Evolutionary conservation across 2,113 vertebrate genomes (phyloP), one percentile per base, ranked within the genome.

Genomic region (Lophura nycthemera): DNA sequence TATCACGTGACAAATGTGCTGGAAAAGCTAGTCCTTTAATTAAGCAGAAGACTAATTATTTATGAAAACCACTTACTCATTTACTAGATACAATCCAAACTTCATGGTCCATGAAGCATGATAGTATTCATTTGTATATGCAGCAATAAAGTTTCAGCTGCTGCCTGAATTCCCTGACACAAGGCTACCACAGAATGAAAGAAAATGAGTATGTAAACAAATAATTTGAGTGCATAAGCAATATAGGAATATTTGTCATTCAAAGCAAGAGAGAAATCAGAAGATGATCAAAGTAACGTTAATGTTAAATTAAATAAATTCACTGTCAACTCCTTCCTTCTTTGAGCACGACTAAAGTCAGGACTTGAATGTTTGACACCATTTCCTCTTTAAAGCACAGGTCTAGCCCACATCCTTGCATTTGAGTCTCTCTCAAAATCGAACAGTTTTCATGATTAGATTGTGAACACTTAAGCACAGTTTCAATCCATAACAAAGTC

Each of bases 31-130:
- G 40, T 73, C 34, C 42, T 86, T 43, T 75, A 97, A 96, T 97
- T 96, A 97, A 96, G 73, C 36, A 81, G 42, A 80, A 84, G 64
- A 87, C 84, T 88, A 86, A 76, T 95, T 95, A 94, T 91, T 97
- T 92, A 77, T 82, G 91, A 95, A 95, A 95, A 83, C 2, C 16
- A 73, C 48, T 83, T 86, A 38, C 56, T 95, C 52, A 90, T 96
- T 93, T 87, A 70, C 43, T 70, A 87, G 86, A 96, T 83, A 93
- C 66, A 96, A 89, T 83, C 74, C 70, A 67, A 94, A 92, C 80
- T 87, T 90, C 88, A 95, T 4, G 25, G 83, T 81, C 61, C 70
- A 57, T 61, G 90, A 93, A 95, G 88, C 93, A 82, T 57, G 61
- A 64, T 1, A 86, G 64, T 3, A 81, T 75, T 78, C n/a, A 80